Evolutionary conservation across 2,888 invertebrate genomes (phyloP), one percentile per base, ranked within the genome.

Genomic region (Salticus scenicus): DNA sequence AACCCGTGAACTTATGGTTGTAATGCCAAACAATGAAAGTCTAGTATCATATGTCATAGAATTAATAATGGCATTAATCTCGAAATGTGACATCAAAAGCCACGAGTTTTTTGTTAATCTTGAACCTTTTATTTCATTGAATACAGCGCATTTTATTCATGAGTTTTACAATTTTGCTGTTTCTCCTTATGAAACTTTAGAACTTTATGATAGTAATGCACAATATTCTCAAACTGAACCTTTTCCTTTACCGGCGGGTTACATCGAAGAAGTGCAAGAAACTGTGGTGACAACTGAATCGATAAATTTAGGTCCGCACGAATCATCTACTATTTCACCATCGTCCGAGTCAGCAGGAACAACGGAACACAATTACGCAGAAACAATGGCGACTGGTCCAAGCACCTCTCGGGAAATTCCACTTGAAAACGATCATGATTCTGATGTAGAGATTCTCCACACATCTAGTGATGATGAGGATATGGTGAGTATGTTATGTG

Each of bases 101-200:
- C 90, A 90, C 10, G 94, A 94, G 89, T 97, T 98, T 91, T 93
- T 94, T 51, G 93, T 94, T 63, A 92, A 94, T 17, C 91, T 97
- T 74, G 92, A 93, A 33, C 94, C 94, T n/a, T 95, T 94, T 90
- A 92, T 97, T 87, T 94, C 94, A 27, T 92, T 92, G 0, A 93
- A 94, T 88, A 96, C 97, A 0, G 94, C 94, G 82, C 98, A 98
- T 91, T 98, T 98, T 90, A 93, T 96, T 41, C 97, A 98, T 90
- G 98, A 98, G 90, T 93, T 98, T 87, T 94, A 94, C 89, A 94
- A 94, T 90, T 98, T 95, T 92, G 96, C 98, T 41, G 93, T 95
- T 33, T 96, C 97, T 14, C 96, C 96, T 0, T 96, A 94, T 90
- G 96, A 96, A 90, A 47, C 14, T 14, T 94, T 98, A 94, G 93